A percentile compares a stretch with the other conserved stretches of the same genome.
Evolutionary conservation across 2,797 vertebrate species (phyloP).

Genomic region (Sebastes vulpes): DNA sequence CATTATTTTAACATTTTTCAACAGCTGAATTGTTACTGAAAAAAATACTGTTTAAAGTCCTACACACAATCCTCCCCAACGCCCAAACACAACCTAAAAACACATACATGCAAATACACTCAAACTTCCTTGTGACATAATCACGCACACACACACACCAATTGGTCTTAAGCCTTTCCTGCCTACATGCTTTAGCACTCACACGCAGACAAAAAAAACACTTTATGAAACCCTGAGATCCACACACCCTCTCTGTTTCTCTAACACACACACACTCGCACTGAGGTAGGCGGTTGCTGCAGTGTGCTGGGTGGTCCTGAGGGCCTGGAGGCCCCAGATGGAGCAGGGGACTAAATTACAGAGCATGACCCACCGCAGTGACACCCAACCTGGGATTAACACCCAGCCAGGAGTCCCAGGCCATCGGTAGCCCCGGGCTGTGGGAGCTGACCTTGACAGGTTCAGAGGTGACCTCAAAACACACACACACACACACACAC

Average conservation of each 20-base stretch:
- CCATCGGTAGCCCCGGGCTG: conserved; percentile 50
- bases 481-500: not conserved
- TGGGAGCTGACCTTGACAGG: conserved; percentile 65
- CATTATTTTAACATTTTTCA: too few species aligned
- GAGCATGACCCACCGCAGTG: conserved; percentile 70
- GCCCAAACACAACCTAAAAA: not conserved
- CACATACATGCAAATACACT: not conserved
- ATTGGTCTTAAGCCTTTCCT: not conserved
- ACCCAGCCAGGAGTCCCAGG: conserved; percentile 55
- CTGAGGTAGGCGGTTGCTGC: conserved; percentile 33
- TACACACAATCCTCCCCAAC: not conserved
- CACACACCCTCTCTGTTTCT: not conserved
- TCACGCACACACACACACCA: not conserved
- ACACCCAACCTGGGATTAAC: conserved; percentile 82
- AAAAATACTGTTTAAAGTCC: not conserved
- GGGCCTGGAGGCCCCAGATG: conserved; percentile 63
- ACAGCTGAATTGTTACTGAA: too few species aligned
- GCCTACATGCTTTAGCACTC: not conserved
- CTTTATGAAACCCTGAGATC: not conserved
- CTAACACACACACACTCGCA: conserved; percentile 23
- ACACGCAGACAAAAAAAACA: not conserved
- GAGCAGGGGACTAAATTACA: conserved; percentile 78
- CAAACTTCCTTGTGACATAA: not conserved
- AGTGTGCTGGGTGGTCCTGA: conserved; percentile 73
- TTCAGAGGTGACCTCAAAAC: conserved; percentile 59